phyloP scores from a whole-genome alignment of 2,888 invertebrate genomes.

The Gortyna flavago region DNA sequence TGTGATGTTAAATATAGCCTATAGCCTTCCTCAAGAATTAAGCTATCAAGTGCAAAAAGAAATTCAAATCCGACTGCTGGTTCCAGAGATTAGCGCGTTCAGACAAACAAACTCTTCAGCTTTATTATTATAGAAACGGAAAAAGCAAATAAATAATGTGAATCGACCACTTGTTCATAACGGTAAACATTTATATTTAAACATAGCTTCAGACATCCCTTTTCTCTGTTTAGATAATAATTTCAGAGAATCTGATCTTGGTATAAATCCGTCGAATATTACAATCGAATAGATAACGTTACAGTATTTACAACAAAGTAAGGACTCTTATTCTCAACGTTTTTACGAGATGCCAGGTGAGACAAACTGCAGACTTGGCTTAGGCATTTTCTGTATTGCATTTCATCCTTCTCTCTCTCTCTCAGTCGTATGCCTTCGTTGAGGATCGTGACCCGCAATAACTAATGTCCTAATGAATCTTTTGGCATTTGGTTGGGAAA shows the following conservation, averaged over 20 bases:
- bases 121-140: neutral
- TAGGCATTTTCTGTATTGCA: constrained; percentile 12
- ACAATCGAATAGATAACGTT: constrained; percentile 62
- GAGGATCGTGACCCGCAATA: constrained; percentile 33
- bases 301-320: constrained; percentile 50
- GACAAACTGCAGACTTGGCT: constrained; percentile 32
- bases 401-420: constrained; percentile 7
- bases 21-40: neutral
- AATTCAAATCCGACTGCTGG: neutral
- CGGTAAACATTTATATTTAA: constrained; percentile 11
- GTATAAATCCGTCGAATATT: constrained; percentile 60
- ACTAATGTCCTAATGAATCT: constrained; percentile 20
- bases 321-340: constrained; percentile 31
- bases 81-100: neutral
- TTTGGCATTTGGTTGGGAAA: neutral
- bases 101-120: neutral
- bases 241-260: constrained; percentile 54
- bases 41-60: neutral
- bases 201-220: constrained; percentile 1
- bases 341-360: constrained; percentile 48
- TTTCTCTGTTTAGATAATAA: constrained; percentile 34
- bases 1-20: neutral
- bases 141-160: constrained; percentile 2
- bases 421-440: neutral
- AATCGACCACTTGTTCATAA: constrained; percentile 2